phyloP scores from a whole-genome alignment of 2,888 invertebrate species.

The Eristalinus aeneus region DNA sequence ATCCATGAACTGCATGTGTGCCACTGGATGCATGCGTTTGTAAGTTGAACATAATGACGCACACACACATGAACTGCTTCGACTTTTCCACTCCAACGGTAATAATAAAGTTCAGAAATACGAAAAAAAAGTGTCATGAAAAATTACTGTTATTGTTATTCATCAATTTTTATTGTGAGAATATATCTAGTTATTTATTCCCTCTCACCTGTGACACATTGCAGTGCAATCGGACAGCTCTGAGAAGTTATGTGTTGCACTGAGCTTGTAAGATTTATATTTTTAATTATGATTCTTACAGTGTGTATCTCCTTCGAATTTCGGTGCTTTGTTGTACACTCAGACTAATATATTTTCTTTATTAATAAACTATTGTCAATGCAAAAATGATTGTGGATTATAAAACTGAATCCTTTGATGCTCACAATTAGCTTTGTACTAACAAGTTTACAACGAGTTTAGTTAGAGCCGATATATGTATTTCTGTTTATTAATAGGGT shows the following conservation, averaged over 20 bases:
- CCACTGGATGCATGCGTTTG: constrained; percentile 51
- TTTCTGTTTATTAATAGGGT: too few species aligned
- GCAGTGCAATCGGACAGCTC: constrained; percentile 17
- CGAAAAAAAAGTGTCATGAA: constrained; percentile 31
- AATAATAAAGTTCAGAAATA: constrained; percentile 5
- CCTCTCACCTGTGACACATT: constrained; percentile 37
- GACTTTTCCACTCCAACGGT: background rate
- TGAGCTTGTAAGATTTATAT: constrained; percentile 27
- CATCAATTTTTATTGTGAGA: constrained; percentile 67
- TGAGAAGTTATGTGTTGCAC: constrained; percentile 15
- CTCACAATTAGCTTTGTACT: too few species aligned
- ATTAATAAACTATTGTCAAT: too few species aligned
- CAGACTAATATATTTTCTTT: too few species aligned
- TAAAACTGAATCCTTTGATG: too few species aligned
- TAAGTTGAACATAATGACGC: background rate
- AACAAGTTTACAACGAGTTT: too few species aligned
- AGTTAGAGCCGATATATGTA: too few species aligned
- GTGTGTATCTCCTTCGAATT: background rate
- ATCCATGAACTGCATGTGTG: constrained; percentile 45
- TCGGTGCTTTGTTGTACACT: too few species aligned
- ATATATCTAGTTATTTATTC: constrained; percentile 35
- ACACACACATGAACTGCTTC: background rate
- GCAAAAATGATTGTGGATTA: too few species aligned
- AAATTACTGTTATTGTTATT: constrained; percentile 70
- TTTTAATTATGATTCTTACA: constrained; percentile 29